Evolutionary conservation across 2,113 vertebrate genomes (phyloP).

Genomic region (Eonycteris spelaea): DNA sequence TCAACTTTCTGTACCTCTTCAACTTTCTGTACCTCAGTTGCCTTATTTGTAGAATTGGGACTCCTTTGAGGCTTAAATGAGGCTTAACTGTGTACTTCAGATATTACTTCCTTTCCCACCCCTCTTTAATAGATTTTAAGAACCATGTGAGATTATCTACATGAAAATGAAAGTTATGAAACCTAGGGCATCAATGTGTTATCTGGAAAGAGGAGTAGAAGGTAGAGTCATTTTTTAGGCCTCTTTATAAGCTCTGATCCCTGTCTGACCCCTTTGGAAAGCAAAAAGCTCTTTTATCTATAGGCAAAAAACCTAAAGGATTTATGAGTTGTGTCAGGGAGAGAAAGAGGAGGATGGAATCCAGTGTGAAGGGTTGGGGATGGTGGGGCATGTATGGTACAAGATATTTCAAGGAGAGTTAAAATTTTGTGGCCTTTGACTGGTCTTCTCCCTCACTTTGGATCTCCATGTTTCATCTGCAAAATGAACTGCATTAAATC

Average conservation of each 20-base stretch:
- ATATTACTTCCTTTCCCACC: background rate
- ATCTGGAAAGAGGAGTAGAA: too few species aligned
- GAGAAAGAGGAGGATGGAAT: background rate
- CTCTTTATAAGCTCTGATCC: background rate
- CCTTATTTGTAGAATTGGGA: background rate
- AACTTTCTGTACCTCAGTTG: background rate
- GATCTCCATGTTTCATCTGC: conserved; percentile 47
- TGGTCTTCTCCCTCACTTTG: background rate
- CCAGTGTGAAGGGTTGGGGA: background rate
- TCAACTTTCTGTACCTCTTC: background rate
- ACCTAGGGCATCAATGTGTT: background rate
- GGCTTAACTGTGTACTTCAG: background rate
- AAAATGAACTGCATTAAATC: background rate
- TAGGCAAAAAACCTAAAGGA: background rate
- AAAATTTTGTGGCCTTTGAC: background rate
- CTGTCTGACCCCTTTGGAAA: background rate
- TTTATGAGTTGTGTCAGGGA: background rate
- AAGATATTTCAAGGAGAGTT: background rate
- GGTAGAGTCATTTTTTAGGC: background rate
- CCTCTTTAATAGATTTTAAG: background rate
- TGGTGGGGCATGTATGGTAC: too few species aligned
- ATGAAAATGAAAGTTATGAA: background rate
- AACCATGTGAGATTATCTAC: background rate
- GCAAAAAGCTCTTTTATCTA: background rate
- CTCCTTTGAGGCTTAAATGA: background rate